Conservation (phyloP, 2,797 vertebrate genomes). For the Macropodus opercularis region DNA sequence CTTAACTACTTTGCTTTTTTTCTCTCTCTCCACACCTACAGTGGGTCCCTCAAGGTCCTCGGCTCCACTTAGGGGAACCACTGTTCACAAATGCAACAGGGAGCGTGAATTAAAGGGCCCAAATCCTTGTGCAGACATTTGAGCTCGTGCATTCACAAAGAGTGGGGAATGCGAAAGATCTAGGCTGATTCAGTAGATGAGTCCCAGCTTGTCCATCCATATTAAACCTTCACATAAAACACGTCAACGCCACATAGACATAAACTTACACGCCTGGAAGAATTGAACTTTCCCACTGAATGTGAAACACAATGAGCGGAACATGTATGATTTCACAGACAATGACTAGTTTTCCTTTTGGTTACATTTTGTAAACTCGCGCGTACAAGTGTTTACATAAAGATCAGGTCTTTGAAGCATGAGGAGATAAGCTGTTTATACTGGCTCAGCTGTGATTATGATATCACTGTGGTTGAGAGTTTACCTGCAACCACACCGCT, state of each 20-base stretch:
- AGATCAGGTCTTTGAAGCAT: not conserved
- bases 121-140: constrained; percentile 31
- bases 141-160: constrained; percentile 23
- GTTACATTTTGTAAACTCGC: not conserved
- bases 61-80: constrained; percentile 3
- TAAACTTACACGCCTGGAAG: not conserved
- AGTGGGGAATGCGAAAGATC: constrained; percentile 49
- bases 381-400: not conserved
- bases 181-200: constrained; percentile 56
- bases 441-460: not conserved
- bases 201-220: constrained; percentile 70
- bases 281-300: constrained; percentile 11
- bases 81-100: constrained; percentile 17
- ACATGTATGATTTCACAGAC: not conserved
- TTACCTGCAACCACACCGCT: constrained; percentile 9
- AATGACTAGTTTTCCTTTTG: not conserved
- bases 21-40: not conserved
- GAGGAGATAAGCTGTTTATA: not conserved
- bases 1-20: constrained; percentile 1
- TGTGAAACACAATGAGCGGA: constrained; percentile 2
- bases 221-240: constrained; percentile 53
- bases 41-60: constrained; percentile 4
- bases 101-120: constrained; percentile 23
- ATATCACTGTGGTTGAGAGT: constrained; percentile 5
- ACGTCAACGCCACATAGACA: constrained; percentile 32